These are phyloP conservation scores for Dipodomys merriami DNA, from an alignment of 2,113 vertebrate genomes.

Conservation along the genomic window DNA sequence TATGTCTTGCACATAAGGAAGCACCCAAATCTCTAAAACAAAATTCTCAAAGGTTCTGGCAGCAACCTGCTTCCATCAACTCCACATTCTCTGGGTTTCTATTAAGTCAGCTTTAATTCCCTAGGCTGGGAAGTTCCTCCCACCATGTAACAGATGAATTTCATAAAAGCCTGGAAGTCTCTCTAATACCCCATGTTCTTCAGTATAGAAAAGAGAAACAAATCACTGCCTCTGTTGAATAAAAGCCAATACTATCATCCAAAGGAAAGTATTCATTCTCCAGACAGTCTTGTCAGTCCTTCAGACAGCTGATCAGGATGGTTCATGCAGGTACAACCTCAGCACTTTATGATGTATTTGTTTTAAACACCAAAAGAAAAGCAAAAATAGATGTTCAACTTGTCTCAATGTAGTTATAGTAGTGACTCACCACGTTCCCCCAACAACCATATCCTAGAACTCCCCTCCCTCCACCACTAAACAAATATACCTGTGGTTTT, in stretches of 20 bases:
- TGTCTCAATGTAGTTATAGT: background rate
- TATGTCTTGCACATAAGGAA: background rate
- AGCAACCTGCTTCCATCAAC: background rate
- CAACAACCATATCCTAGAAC: no score
- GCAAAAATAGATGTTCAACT: background rate
- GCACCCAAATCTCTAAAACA: background rate
- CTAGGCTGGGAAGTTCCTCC: background rate
- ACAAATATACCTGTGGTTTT: no score
- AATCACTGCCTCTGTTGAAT: background rate
- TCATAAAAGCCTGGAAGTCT: background rate
- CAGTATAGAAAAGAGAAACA: background rate
- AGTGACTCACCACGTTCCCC: no score
- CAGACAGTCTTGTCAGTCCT: background rate
- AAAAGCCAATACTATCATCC: background rate
- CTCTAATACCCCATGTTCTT: background rate
- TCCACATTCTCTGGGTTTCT: background rate
- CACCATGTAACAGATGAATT: background rate
- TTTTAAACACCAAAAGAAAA: slow-evolving; percentile 32
- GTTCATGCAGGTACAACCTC: background rate
- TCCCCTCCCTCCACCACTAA: no score
- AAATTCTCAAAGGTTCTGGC: background rate
- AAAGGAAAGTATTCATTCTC: background rate
- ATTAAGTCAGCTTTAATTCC: background rate
- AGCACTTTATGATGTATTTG: background rate
- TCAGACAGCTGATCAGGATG: background rate